Base-by-base conservation (phyloP, 2,888 invertebrate species). In the Xylophagus ater region DNA sequence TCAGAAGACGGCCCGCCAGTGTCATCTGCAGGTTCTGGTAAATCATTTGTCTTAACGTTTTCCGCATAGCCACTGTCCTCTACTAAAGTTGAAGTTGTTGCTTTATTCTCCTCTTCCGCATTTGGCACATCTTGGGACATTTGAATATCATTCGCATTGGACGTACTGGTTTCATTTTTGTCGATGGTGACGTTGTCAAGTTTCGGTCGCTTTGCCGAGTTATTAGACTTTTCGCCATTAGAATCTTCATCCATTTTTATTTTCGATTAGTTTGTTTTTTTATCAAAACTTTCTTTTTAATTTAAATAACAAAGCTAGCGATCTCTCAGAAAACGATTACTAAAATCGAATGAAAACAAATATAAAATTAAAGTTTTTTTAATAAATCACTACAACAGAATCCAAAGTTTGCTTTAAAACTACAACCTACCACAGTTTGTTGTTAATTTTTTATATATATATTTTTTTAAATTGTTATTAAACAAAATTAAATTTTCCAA, bases 181-280 rank as follows among this genome's bases (percentile, higher is more conserved):
- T 37, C 24, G 18, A 17, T 19, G 10, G 9, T 12, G n/a, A 9
- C 17, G 10, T 12, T 30, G 14, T 34, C 30, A 9, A 40, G 34
- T 34, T 40, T 34, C 9, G 40, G 34, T 19, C 34, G 34, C 17
- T 40, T 40, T 30, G 40, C 34, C 5, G 40, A 31, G 6, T 24
- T 39, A n/a, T 21, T 39, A 2, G 30, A 30, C 17, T 23, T 30
- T 17, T 40, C 40, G 12, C 12, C 19, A 25, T 24, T 30, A 15
- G 25, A 38, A 18, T 33, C 33, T 32, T 40, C 34, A 14, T 34
- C 40, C 40, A 40, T 40, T 25, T 25, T 28, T 12, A 19, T 9
- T 17, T 17, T 12, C 12, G 23, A 21, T 14, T 10, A 21, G 33
- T 12, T 33, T 20, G 12, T 14, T n/a, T n/a, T n/a, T n/a, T n/a